Percentiles rank a stretch among this genome's conserved stretches.
These are phyloP conservation scores for Apodemia mormo DNA, from an alignment of 2,888 invertebrate species.

Conservation along the genomic window DNA sequence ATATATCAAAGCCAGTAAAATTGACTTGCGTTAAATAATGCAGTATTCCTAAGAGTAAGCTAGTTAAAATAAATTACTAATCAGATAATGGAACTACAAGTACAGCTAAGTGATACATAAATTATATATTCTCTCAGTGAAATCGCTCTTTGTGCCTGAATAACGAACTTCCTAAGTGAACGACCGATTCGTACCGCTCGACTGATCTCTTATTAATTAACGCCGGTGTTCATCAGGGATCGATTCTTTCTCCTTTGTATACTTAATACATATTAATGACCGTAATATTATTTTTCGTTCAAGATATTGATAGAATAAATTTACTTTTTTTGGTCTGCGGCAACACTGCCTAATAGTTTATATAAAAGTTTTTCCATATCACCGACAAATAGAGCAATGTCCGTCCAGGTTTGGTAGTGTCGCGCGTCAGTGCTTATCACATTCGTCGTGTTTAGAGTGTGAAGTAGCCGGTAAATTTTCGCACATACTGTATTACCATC, in stretches of 20 bases:
- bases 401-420: no score
- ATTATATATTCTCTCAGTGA: slow-evolving; percentile 6
- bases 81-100: background rate
- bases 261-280: slow-evolving; percentile 8
- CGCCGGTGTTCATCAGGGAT: slow-evolving; percentile 8
- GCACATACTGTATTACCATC: no score
- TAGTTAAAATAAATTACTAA: background rate
- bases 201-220: slow-evolving; percentile 20
- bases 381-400: no score
- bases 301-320: background rate
- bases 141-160: slow-evolving; percentile 12
- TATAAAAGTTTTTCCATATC: no score
- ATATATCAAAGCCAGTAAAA: no score
- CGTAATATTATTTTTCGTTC: background rate
- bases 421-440: no score
- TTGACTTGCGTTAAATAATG: no score
- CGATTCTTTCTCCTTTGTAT: slow-evolving; percentile 3
- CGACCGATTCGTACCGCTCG: slow-evolving; percentile 7
- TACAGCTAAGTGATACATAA: slow-evolving; percentile 7
- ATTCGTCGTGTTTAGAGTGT: no score
- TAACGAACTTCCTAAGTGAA: slow-evolving; percentile 15
- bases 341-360: no score
- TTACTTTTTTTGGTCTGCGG: background rate
- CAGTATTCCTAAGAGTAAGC: no score
- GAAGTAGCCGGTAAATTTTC: no score